phyloP scores from a whole-genome alignment of 2,888 invertebrate species.

The Philopedon plagiatum region DNA sequence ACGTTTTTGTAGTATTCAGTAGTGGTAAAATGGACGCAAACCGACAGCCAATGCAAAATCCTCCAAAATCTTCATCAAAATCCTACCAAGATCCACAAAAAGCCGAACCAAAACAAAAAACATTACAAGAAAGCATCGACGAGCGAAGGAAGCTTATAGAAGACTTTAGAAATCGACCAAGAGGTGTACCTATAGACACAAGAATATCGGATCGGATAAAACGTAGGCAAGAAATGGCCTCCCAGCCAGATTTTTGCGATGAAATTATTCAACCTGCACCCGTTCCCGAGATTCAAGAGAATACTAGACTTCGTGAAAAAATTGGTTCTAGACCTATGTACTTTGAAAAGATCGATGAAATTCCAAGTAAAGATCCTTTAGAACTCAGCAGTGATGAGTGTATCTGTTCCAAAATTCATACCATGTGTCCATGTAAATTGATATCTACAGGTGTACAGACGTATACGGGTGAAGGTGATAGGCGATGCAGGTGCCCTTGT shows the following conservation, averaged over 20 bases:
- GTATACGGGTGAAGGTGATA: neutral
- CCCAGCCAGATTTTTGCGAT: slow-evolving; percentile 55
- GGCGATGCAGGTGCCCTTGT: neutral
- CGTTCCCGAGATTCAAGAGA: slow-evolving; percentile 31
- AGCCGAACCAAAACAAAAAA: neutral
- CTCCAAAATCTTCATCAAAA: neutral
- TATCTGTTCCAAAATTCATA: slow-evolving; percentile 23
- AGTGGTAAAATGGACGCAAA: neutral
- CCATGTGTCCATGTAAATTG: slow-evolving; percentile 22
- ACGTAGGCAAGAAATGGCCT: slow-evolving; percentile 54
- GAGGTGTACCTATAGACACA: slow-evolving; percentile 57
- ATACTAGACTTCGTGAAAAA: slow-evolving; percentile 46
- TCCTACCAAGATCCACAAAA: neutral
- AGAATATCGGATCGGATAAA: slow-evolving; percentile 65
- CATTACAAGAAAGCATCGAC: slow-evolving; percentile 29
- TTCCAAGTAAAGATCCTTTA: slow-evolving; percentile 14
- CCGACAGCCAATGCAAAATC: neutral
- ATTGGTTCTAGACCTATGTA: slow-evolving; percentile 31
- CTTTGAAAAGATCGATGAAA: neutral
- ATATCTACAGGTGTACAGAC: slow-evolving; percentile 23
- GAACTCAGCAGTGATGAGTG: slow-evolving; percentile 32
- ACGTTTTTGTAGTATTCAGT: neutral
- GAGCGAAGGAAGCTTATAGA: slow-evolving; percentile 35
- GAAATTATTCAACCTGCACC: slow-evolving; percentile 29
- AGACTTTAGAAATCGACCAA: slow-evolving; percentile 26